Evolutionary conservation across 1,140 invertebrate genomes (phyloP).

Genomic region (Rhizoglyphus robini): DNA sequence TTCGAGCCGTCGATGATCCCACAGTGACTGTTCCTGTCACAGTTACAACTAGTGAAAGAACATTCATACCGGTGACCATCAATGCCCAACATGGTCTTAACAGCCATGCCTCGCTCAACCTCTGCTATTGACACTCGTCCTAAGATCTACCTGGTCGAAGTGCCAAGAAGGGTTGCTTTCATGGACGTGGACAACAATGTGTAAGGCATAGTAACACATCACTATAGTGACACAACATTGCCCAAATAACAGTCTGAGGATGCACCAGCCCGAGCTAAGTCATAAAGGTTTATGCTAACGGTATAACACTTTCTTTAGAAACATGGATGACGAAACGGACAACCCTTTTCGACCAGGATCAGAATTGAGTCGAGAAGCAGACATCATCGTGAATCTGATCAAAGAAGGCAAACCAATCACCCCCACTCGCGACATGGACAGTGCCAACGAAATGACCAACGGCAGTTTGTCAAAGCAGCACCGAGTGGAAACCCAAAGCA

Average conservation of each 20-base stretch:
- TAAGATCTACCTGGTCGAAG: slow-evolving; percentile 13
- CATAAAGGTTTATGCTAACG: not conserved
- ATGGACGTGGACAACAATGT: not conserved
- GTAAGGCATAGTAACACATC: not conserved
- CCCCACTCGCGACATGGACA: slow-evolving; percentile 27
- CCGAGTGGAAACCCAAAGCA: not conserved
- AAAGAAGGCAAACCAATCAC: slow-evolving; percentile 71
- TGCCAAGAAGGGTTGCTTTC: slow-evolving; percentile 12
- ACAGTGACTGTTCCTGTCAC: too few relatives aligned
- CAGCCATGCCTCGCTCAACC: slow-evolving; percentile 7
- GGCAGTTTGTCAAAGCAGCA: not conserved
- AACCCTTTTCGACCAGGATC: slow-evolving; percentile 93
- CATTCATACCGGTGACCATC: too few relatives aligned
- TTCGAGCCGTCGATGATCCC: too few relatives aligned
- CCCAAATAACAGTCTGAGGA: too few relatives aligned
- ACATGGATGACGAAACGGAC: slow-evolving; percentile 73
- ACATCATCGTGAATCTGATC: slow-evolving; percentile 86
- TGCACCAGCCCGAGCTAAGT: too few relatives aligned
- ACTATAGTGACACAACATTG: not conserved
- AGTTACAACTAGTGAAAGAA: too few relatives aligned
- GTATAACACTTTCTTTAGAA: not conserved
- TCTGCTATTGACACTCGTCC: slow-evolving; percentile 1
- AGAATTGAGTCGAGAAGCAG: slow-evolving; percentile 80
- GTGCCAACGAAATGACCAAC: not conserved
- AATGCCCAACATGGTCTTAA: slow-evolving; percentile 8